Evolutionary conservation across 1,140 invertebrate species (phyloP).

Genomic region (Himalopsyche phryganea): DNA sequence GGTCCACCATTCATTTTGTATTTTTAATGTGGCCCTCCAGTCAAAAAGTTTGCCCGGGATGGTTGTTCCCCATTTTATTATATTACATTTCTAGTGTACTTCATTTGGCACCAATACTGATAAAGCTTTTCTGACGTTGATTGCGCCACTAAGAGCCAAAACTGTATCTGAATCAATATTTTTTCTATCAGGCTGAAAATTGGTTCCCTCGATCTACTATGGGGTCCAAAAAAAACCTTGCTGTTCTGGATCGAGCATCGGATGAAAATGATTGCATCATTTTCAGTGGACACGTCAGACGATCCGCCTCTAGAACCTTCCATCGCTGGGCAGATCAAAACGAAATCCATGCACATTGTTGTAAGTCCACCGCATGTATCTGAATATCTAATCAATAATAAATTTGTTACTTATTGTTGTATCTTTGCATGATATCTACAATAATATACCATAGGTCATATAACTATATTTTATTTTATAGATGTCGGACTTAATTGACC

Average conservation of each 20-base stretch:
- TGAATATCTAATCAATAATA: too few relatives aligned
- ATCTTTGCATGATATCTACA: too few relatives aligned
- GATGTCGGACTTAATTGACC: conserved; percentile 51
- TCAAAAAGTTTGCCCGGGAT: too few relatives aligned
- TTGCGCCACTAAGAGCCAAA: background rate
- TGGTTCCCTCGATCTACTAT: conserved; percentile 56
- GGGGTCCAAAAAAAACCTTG: conserved; percentile 42
- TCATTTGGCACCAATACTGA: too few relatives aligned
- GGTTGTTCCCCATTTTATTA: too few relatives aligned
- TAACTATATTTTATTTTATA: background rate
- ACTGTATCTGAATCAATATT: too few relatives aligned
- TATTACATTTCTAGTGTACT: too few relatives aligned
- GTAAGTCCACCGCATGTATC: conserved; percentile 26
- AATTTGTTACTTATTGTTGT: too few relatives aligned
- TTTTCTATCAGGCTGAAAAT: conserved; percentile 43
- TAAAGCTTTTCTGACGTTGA: too few relatives aligned
- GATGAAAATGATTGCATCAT: conserved; percentile 33
- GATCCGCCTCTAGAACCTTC: conserved; percentile 17
- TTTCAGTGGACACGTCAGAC: conserved; percentile 30
- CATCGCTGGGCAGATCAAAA: conserved; percentile 23
- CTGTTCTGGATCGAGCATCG: conserved; percentile 45
- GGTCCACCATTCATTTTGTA: too few relatives aligned
- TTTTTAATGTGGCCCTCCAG: too few relatives aligned
- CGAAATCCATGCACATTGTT: conserved; percentile 33
- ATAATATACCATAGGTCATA: background rate